Conservation (phyloP, 2,113 vertebrate genomes). For the Brachirus orientalis region DNA sequence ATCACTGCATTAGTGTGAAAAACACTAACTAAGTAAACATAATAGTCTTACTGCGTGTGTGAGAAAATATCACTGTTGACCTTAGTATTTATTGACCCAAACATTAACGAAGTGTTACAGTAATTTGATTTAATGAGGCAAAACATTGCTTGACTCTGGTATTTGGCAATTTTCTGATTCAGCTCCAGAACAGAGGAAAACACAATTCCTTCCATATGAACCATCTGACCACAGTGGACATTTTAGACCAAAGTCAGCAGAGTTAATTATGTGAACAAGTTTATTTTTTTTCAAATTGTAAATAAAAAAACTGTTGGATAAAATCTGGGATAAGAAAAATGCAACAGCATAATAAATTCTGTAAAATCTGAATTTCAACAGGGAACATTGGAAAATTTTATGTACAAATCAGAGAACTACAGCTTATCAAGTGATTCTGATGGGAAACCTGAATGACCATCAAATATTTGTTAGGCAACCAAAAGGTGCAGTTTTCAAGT, state of each 20-base stretch:
- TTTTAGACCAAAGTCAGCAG: conserved; percentile 1
- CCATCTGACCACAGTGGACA: neutral
- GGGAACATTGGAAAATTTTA: conserved; percentile 27
- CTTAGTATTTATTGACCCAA: neutral
- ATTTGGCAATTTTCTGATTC: conserved; percentile 7
- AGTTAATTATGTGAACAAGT: conserved; percentile 52
- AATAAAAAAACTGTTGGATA: conserved; percentile 71
- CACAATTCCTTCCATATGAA: neutral
- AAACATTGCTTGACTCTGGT: conserved; percentile 3
- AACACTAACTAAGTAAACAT: no score
- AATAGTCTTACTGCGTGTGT: neutral
- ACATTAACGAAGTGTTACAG: conserved; percentile 5
- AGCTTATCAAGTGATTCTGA: conserved; percentile 14
- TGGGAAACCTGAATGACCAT: conserved; percentile 11
- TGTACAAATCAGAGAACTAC: conserved; percentile 38
- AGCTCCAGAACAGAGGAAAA: no score
- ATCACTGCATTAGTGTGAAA: no score
- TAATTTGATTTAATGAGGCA: conserved; percentile 5
- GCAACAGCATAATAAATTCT: conserved; percentile 40
- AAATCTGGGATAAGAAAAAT: conserved; percentile 70
- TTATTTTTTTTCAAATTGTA: conserved; percentile 68
- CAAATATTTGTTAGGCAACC: conserved; percentile 4
- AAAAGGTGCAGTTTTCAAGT: conserved; percentile 39
- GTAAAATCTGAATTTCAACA: conserved; percentile 65
- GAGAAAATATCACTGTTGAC: neutral